phyloP scores from a whole-genome alignment of 2,797 vertebrate species.

The Cichlasoma orientale region DNA sequence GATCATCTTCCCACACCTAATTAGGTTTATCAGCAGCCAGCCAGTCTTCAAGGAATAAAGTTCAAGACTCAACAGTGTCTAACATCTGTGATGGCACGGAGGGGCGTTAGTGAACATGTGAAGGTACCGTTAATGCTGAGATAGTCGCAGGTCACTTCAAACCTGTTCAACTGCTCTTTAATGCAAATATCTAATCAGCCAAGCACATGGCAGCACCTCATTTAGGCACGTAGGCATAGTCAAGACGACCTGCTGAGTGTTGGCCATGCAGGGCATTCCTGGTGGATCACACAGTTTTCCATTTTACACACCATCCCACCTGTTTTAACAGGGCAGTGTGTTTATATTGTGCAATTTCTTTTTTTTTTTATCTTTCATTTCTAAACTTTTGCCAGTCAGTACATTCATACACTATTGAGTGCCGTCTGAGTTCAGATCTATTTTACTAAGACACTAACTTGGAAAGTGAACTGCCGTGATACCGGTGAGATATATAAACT shows the following conservation, averaged over 20 bases:
- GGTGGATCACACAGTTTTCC: rapidly evolving
- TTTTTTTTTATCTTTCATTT: not conserved
- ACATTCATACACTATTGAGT: not conserved
- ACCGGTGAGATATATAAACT: not conserved
- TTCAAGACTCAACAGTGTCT: too few species aligned
- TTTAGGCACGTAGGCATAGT: not conserved
- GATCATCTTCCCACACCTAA: too few species aligned
- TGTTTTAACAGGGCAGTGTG: not conserved
- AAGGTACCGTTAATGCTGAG: not conserved
- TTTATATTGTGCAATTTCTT: not conserved
- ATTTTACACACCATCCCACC: not conserved
- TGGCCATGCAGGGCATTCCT: not conserved
- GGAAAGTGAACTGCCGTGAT: not conserved
- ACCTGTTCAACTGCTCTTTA: not conserved
- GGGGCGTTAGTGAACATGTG: not conserved
- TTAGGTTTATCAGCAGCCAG: too few species aligned
- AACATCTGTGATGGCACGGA: not conserved
- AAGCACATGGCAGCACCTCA: not conserved
- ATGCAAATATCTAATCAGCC: not conserved
- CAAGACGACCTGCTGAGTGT: not conserved
- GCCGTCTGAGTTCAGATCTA: not conserved
- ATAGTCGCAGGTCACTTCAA: not conserved
- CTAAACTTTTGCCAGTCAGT: too few species aligned
- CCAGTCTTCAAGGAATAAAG: too few species aligned
- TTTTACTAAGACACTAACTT: not conserved